Percentiles rank a stretch among this genome's conserved stretches.
These are phyloP conservation scores for Achatina immaculata DNA, from an alignment of 1,140 invertebrate species.

Conservation along the genomic window DNA sequence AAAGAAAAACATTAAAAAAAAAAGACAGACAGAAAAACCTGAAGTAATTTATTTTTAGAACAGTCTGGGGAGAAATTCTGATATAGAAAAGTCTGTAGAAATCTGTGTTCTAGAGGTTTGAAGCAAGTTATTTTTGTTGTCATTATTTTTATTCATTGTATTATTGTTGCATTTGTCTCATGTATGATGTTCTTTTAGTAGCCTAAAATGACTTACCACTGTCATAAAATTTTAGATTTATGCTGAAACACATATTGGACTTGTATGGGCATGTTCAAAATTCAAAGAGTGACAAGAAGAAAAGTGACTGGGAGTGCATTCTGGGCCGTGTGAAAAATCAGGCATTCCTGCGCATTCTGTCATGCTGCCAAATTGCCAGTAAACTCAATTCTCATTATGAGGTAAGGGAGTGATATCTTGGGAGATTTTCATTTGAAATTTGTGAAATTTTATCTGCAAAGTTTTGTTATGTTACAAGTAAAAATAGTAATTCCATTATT, in stretches of 20 bases:
- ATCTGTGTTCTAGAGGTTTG: too few species aligned
- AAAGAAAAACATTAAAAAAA: too few species aligned
- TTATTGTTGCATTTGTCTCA: too few species aligned
- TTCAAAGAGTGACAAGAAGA: conserved; percentile 40
- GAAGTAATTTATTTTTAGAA: too few species aligned
- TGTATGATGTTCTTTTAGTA: too few species aligned
- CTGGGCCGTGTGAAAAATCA: conserved; percentile 58
- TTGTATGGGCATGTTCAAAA: conserved; percentile 57
- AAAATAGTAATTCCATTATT: neutral
- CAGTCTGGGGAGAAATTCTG: too few species aligned
- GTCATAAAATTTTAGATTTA: conserved; percentile 65
- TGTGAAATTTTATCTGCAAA: neutral
- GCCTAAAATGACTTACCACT: too few species aligned
- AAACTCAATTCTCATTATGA: conserved; percentile 65
- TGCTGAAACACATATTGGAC: conserved; percentile 60
- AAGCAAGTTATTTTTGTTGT: too few species aligned
- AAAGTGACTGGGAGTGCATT: conserved; percentile 52
- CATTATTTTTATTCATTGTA: too few species aligned
- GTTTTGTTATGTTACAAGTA: too few species aligned
- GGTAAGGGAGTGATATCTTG: conserved; percentile 45
- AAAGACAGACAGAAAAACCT: too few species aligned
- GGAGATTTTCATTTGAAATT: neutral
- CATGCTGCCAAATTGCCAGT: conserved; percentile 66
- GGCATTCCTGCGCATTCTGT: conserved; percentile 53
- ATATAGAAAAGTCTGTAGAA: too few species aligned